These are phyloP conservation scores for Himalopsyche anomala DNA, from an alignment of 2,888 invertebrate species.

Conservation along the genomic window DNA sequence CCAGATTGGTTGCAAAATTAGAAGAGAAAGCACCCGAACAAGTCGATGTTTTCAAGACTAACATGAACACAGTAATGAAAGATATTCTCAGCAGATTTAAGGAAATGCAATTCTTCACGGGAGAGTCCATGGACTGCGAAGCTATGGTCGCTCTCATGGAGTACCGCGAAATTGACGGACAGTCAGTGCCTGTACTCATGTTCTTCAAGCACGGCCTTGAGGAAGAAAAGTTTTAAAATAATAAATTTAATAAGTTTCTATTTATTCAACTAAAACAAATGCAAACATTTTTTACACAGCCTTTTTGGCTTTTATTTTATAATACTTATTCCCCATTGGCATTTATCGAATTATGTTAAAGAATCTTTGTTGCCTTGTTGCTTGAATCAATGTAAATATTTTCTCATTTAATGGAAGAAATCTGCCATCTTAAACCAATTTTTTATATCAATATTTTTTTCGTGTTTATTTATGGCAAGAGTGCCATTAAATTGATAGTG, in stretches of 20 bases:
- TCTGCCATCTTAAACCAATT: neutral
- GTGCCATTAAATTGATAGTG: neutral
- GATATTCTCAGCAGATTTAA: conserved; percentile 93
- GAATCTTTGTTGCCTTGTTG: conserved; percentile 36
- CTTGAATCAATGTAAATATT: conserved; percentile 45
- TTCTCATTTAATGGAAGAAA: conserved; percentile 32
- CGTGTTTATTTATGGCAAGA: conserved; percentile 21
- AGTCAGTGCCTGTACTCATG: conserved; percentile 91
- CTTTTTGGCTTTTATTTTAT: conserved; percentile 44
- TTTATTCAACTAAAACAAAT: conserved; percentile 18
- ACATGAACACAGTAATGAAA: conserved; percentile 96
- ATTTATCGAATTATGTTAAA: conserved; percentile 45
- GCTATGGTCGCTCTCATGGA: conserved; percentile 96
- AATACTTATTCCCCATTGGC: conserved; percentile 31
- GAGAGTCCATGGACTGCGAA: conserved; percentile 95
- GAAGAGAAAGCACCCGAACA: conserved; percentile 89
- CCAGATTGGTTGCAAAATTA: conserved; percentile 86
- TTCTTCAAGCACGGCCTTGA: conserved; percentile 97
- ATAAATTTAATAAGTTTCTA: conserved; percentile 27
- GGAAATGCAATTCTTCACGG: conserved; percentile 94
- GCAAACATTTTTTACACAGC: conserved; percentile 40
- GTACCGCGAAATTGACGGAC: conserved; percentile 92
- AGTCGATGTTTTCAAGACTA: conserved; percentile 91
- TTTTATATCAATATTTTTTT: conserved; percentile 12
- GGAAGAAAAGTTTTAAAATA: conserved; percentile 93